phyloP scores from a whole-genome alignment of 2,113 vertebrate genomes.

The Oreocharis arfaki region DNA sequence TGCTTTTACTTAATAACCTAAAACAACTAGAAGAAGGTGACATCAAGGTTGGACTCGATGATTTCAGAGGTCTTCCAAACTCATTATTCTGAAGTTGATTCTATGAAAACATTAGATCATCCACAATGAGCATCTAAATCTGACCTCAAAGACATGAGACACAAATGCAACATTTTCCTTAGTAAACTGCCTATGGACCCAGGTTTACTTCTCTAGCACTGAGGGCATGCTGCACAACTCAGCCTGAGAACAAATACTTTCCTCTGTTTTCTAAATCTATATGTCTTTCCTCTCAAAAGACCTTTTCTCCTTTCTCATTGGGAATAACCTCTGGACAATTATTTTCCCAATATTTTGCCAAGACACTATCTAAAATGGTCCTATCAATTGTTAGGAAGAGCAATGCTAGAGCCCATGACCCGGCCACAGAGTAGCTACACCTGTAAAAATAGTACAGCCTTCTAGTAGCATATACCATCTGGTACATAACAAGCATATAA shows the following conservation, averaged over 20 bases:
- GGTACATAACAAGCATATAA: not conserved
- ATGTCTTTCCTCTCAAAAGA: not conserved
- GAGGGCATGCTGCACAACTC: not conserved
- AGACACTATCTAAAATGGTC: not conserved
- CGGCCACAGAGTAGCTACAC: not conserved
- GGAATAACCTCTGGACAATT: not conserved
- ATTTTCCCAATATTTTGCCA: not conserved
- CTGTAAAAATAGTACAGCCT: not conserved
- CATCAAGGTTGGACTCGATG: not conserved
- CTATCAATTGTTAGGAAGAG: not conserved
- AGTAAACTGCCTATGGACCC: not conserved
- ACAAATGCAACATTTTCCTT: not conserved
- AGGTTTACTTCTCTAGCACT: not conserved
- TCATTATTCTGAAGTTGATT: not conserved
- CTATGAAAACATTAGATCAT: not conserved
- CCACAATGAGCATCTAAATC: not conserved
- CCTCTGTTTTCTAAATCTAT: not conserved
- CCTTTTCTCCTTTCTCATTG: not conserved
- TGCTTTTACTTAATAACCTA: not conserved
- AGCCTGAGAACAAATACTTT: not conserved
- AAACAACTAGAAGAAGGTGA: not conserved
- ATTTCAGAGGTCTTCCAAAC: not conserved
- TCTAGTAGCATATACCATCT: accelerated
- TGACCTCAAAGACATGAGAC: not conserved
- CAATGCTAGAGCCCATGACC: not conserved